A percentile compares a stretch with the other conserved stretches of the same genome.
Evolutionary conservation across 2,113 vertebrate species (phyloP).

Genomic region (Oncorhynchus masou): DNA sequence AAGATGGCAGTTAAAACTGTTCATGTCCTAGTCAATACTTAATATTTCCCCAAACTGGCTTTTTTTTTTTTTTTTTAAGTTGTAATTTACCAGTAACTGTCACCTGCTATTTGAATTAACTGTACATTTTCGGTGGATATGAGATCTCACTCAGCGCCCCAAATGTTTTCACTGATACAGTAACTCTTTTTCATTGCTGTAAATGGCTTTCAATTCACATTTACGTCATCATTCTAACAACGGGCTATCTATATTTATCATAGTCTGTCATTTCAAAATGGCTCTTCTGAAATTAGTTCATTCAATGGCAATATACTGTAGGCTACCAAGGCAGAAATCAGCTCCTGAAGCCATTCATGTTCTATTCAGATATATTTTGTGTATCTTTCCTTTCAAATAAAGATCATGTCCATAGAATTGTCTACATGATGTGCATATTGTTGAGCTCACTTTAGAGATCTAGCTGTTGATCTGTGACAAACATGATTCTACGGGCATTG

Average conservation of each 20-base stretch:
- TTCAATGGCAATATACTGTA: conserved; percentile 28
- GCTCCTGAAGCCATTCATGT: conserved; percentile 13
- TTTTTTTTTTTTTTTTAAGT: background rate
- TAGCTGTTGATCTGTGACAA: conserved; percentile 13
- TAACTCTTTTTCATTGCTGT: conserved; percentile 10
- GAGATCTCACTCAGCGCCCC: too few relatives aligned
- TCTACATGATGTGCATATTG: conserved; percentile 51
- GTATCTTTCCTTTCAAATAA: too few relatives aligned
- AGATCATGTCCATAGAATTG: conserved; percentile 46
- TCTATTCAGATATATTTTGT: too few relatives aligned
- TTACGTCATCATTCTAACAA: background rate
- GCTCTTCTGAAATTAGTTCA: conserved; percentile 13
- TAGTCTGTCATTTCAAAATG: background rate
- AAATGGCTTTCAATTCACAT: conserved; percentile 23
- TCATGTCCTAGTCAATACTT: conserved; percentile 9
- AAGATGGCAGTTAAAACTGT: conserved; percentile 24
- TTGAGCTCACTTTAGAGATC: background rate
- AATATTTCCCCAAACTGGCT: background rate
- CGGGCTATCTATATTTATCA: conserved; percentile 14
- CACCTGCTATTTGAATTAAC: too few relatives aligned
- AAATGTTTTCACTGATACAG: conserved; percentile 6
- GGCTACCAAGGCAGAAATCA: conserved; percentile 18
- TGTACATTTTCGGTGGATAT: background rate
- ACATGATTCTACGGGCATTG: conserved; percentile 26
- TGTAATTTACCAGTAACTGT: conserved; percentile 1